Percentiles rank a stretch among this genome's conserved stretches.
Conservation (phyloP, 2,797 vertebrate genomes). For the Sebastes itinus region DNA sequence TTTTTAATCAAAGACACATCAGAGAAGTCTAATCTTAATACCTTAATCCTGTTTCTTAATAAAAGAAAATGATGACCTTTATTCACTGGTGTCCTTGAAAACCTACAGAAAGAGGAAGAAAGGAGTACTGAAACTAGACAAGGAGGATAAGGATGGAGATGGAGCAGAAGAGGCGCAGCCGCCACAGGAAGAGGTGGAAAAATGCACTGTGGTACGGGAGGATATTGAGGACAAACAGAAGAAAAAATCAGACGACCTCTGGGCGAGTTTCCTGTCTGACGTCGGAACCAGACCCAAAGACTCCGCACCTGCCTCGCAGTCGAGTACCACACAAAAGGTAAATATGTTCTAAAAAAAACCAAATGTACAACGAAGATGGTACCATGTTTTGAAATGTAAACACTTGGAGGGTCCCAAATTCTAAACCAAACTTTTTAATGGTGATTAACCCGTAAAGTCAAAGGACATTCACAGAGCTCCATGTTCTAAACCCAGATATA, state of each 20-base stretch:
- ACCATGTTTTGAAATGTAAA: neutral
- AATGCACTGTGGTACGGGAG: slow-evolving; percentile 6
- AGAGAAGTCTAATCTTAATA: neutral
- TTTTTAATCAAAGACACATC: neutral
- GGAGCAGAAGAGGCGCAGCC: slow-evolving; percentile 34
- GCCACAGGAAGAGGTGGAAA: slow-evolving; percentile 52
- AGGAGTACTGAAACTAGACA: slow-evolving; percentile 79
- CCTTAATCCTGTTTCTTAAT: neutral
- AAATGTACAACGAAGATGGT: neutral
- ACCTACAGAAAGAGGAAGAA: slow-evolving; percentile 87
- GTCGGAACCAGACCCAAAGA: slow-evolving; percentile 88
- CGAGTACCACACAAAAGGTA: slow-evolving; percentile 57
- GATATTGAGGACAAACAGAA: slow-evolving; percentile 68
- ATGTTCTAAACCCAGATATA: neutral
- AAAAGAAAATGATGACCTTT: neutral
- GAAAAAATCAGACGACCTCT: slow-evolving; percentile 93
- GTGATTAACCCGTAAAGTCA: neutral
- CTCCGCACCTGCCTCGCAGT: slow-evolving; percentile 13
- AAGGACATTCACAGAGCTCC: neutral
- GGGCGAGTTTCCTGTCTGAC: slow-evolving; percentile 95
- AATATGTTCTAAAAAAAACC: neutral
- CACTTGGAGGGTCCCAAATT: neutral
- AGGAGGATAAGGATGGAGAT: slow-evolving; percentile 53
- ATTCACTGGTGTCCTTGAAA: neutral
- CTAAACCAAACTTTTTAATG: neutral